Evolutionary conservation across 2,888 invertebrate genomes (phyloP).

Genomic region (Gandaritis pyraliata): DNA sequence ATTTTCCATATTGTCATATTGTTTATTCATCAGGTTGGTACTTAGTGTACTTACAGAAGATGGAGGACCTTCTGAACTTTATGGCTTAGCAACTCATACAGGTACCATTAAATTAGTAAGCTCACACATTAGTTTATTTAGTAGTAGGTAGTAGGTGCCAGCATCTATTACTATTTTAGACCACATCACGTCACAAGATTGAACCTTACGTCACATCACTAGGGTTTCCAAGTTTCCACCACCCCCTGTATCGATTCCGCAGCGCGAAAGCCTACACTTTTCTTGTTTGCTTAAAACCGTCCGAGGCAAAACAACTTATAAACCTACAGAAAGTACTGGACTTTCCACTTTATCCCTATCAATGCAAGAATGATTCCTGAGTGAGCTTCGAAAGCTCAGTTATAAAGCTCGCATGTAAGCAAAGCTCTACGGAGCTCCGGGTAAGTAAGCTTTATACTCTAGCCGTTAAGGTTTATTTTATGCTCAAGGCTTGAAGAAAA

Average conservation of each 20-base stretch:
- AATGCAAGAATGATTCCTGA: not conserved
- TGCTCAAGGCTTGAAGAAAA: constrained; percentile 2
- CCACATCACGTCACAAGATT: no score
- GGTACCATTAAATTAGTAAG: no score
- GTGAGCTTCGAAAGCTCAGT: not conserved
- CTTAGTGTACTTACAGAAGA: no score
- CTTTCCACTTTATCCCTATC: not conserved
- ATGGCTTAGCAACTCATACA: no score
- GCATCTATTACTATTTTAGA: no score
- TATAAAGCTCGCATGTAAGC: constrained; percentile 2
- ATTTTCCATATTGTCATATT: no score
- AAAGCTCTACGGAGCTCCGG: constrained; percentile 10
- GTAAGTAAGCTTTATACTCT: constrained; percentile 6
- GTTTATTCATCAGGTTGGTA: no score
- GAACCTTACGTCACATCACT: constrained; percentile 17
- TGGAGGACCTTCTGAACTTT: no score
- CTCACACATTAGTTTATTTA: no score
- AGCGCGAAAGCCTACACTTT: constrained; percentile 29
- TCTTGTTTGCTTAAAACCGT: constrained; percentile 24
- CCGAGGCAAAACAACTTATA: constrained; percentile 7
- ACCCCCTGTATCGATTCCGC: constrained; percentile 29
- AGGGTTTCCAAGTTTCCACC: constrained; percentile 3
- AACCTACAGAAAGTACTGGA: not conserved
- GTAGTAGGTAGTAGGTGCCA: no score
- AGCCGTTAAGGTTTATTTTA: constrained; percentile 6